Evolutionary conservation across 2,113 vertebrate genomes (phyloP).

Genomic region (Microcebus griseorufus): DNA sequence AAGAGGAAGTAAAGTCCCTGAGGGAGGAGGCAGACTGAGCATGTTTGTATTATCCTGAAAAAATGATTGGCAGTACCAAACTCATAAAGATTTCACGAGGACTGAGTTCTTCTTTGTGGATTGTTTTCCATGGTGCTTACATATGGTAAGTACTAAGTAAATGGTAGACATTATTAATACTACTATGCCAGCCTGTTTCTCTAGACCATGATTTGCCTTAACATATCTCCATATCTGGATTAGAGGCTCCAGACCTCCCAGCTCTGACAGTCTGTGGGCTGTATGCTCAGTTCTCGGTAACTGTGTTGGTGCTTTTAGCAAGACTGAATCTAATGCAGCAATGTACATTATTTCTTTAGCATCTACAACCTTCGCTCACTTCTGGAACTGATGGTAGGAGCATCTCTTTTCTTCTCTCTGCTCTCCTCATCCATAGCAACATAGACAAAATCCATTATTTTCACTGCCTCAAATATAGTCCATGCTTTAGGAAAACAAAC

Average conservation of each 20-base stretch:
- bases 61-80: neutral
- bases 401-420: neutral
- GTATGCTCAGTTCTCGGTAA: neutral
- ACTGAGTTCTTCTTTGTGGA: neutral
- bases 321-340: neutral
- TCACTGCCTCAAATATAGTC: neutral
- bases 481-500: slow-evolving; percentile 34
- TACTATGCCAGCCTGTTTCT: neutral
- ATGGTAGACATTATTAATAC: neutral
- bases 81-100: neutral
- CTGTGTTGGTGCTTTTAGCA: neutral
- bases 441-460: neutral
- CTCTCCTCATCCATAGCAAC: neutral
- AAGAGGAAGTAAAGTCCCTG: neutral
- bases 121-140: neutral
- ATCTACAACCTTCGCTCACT: neutral
- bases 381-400: neutral
- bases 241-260: neutral
- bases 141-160: neutral
- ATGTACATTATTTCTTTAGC: neutral
- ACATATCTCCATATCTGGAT: neutral
- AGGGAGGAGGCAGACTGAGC: neutral
- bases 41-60: neutral
- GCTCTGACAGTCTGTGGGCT: neutral
- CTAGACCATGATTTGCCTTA: neutral